Conservation (phyloP, 2,797 vertebrate genomes). For the Pantherophis vulpinus region DNA sequence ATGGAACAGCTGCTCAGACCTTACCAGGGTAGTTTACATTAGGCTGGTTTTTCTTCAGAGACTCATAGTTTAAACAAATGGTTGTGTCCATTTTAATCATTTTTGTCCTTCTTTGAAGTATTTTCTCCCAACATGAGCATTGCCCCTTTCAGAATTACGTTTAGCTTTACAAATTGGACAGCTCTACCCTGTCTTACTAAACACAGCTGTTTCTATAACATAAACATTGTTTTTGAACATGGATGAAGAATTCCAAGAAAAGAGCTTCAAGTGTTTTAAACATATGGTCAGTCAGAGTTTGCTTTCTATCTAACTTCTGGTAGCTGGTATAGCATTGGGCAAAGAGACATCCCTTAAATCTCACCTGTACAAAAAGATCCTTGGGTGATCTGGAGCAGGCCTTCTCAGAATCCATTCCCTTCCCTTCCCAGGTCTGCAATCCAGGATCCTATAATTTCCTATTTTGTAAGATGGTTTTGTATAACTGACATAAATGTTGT, state of each 20-base stretch:
- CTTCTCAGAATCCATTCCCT: not conserved
- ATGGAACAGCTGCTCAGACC: slow-evolving; percentile 72
- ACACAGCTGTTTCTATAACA: slow-evolving; percentile 78
- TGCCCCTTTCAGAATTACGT: slow-evolving; percentile 69
- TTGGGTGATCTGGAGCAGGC: not conserved
- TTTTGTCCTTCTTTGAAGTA: slow-evolving; percentile 80
- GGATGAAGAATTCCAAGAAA: slow-evolving; percentile 74
- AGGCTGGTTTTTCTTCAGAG: slow-evolving; percentile 75
- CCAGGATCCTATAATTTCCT: not conserved
- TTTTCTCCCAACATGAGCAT: slow-evolving; percentile 71
- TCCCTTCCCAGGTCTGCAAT: not conserved
- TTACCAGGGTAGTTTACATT: slow-evolving; percentile 73
- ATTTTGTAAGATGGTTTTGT: not conserved
- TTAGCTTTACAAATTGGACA: slow-evolving; percentile 79
- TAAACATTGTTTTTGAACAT: slow-evolving; percentile 75
- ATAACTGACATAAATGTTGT: not conserved
- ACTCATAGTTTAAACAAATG: slow-evolving; percentile 82
- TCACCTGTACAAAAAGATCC: not conserved
- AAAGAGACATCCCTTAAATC: slow-evolving; percentile 48
- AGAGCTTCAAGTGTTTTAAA: slow-evolving; percentile 75
- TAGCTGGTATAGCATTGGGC: slow-evolving; percentile 51
- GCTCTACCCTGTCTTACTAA: slow-evolving; percentile 75
- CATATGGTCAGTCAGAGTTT: slow-evolving; percentile 72
- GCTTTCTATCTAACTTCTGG: slow-evolving; percentile 64
- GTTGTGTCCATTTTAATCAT: slow-evolving; percentile 82